Base-by-base conservation (phyloP, 1,140 invertebrate species). In the Penaeus indicus region DNA sequence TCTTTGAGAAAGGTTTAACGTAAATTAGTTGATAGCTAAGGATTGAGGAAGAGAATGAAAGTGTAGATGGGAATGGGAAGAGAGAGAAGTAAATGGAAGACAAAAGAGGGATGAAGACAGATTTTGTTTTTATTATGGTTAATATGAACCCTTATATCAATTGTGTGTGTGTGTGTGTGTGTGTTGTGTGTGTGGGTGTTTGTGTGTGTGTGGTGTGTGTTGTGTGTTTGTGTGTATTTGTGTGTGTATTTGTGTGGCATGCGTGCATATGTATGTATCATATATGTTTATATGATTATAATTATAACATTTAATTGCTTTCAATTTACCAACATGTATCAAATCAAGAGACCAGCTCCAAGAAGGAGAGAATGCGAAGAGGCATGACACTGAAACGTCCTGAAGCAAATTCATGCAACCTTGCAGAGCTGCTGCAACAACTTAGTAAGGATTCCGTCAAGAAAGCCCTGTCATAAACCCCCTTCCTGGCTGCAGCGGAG, bases 371-470 rank as follows among this genome's bases (percentile, higher is more conserved):
- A 54, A 54, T 54, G 54, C 54, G 54, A 54, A 54, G 54, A 54
- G 54, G 54, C 54, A 54, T 54, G 54, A 54, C 54, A 54, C 38
- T 8, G 61, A 27, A 84, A 47, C 78, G 18, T 11, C 61, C n/a
- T 47, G 61, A 75, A 13, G 54, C 54, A 54, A 54, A 54, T 38
- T 38, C 64, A n/a, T 69, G 81, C 16, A 54, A 63, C 21, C 87
- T 90, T 25, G 90, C 90, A 72, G 92, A 93, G 21, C 91, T 92
- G 62, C 84, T 94, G 18, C 92, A 93, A 77, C 92, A 94, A 86
- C 89, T 94, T 78, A n/a, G 93, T 94, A 21, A 92, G 93, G 93
- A 94, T 90, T 93, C 94, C n/a, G 93, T 94, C 0, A 93, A 93
- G 78, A 94, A 94, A 87, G 93, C 93, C 4, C 89, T 94, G 3